Evolutionary conservation across 2,797 vertebrate genomes (phyloP).

Genomic region (Bradypodion pumilum): DNA sequence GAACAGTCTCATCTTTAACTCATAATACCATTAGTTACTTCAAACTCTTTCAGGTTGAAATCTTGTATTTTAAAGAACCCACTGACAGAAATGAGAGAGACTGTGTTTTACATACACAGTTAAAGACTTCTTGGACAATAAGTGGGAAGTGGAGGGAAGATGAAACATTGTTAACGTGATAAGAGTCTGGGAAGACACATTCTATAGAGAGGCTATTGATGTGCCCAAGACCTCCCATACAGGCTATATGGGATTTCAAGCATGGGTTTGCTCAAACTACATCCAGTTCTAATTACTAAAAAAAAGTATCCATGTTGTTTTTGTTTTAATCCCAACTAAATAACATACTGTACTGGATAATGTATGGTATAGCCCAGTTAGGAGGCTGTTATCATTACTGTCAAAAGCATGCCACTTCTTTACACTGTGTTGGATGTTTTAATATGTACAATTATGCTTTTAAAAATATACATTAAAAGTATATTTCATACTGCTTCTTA

Average conservation of each 20-base stretch:
- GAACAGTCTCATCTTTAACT: not conserved
- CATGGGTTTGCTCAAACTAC: not conserved
- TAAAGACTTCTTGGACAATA: not conserved
- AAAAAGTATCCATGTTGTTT: too few species aligned
- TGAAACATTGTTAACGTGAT: not conserved
- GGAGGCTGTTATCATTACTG: not conserved
- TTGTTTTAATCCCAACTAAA: too few species aligned
- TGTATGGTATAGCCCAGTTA: too few species aligned
- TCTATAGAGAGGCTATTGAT: not conserved
- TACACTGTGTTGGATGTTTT: not conserved
- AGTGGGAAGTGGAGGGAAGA: slow-evolving; percentile 26
- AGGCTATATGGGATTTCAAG: not conserved
- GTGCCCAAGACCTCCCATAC: not conserved
- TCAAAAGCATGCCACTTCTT: not conserved
- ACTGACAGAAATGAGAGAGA: not conserved
- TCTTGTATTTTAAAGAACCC: not conserved
- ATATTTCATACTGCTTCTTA: not conserved
- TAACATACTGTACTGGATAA: not conserved
- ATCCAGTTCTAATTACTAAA: too few species aligned
- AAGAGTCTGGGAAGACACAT: too few species aligned
- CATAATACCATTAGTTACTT: not conserved
- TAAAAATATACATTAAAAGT: not conserved
- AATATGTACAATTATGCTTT: too few species aligned
- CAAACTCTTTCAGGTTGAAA: not conserved
- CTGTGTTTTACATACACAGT: not conserved